These are phyloP conservation scores for Tribolium freemani DNA, from an alignment of 2,888 invertebrate species.

Conservation along the genomic window DNA sequence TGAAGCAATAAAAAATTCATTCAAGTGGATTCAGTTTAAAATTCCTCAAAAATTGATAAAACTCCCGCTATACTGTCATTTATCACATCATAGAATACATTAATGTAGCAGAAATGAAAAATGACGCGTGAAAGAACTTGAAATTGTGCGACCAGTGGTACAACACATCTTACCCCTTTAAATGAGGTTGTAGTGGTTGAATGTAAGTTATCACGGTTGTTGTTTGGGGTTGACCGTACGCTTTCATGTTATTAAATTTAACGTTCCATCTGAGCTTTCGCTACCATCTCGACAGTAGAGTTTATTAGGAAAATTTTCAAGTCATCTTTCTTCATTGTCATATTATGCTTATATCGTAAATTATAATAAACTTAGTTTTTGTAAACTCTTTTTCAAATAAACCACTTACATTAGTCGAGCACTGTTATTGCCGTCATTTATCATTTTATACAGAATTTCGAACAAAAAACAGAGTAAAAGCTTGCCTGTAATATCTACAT, in stretches of 20 bases:
- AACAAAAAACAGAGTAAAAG: slow-evolving; percentile 1
- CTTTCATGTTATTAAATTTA: slow-evolving; percentile 34
- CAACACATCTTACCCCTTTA: slow-evolving; percentile 11
- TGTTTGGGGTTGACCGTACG: slow-evolving; percentile 33
- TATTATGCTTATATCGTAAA: slow-evolving; percentile 1
- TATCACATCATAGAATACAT: slow-evolving; percentile 16
- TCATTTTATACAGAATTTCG: slow-evolving; percentile 17
- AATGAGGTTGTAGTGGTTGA: slow-evolving; percentile 22
- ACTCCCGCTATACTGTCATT: slow-evolving; percentile 24
- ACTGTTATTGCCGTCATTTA: slow-evolving; percentile 18
- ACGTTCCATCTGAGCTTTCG: slow-evolving; percentile 16
- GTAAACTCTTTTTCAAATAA: neutral
- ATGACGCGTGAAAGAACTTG: slow-evolving; percentile 6
- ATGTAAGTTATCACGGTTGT: slow-evolving; percentile 31
- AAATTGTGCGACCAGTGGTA: neutral
- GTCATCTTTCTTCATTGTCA: neutral
- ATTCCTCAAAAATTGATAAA: slow-evolving; percentile 13
- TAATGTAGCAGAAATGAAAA: slow-evolving; percentile 20
- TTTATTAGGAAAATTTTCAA: slow-evolving; percentile 26
- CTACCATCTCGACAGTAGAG: slow-evolving; percentile 1
- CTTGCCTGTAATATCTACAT: neutral
- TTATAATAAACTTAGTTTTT: slow-evolving; percentile 8
- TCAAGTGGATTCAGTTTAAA: neutral
- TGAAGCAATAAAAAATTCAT: neutral
- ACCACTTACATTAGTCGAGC: slow-evolving; percentile 13